phyloP scores from a whole-genome alignment of 2,888 invertebrate genomes.

The Serripes groenlandicus region DNA sequence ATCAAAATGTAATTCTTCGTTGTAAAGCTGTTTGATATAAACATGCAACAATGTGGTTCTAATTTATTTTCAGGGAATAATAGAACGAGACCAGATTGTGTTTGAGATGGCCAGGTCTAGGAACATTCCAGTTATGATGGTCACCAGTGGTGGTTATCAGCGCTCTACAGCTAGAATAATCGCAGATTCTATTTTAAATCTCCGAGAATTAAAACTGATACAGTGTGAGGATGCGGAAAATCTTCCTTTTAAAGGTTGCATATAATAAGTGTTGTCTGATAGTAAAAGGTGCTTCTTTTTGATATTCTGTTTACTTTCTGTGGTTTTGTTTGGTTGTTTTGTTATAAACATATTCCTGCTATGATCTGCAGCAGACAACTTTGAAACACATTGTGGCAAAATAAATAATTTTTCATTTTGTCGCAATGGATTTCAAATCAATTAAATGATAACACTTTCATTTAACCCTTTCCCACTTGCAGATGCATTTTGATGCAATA shows the following conservation, averaged over 20 bases:
- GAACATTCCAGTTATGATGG: slow-evolving; percentile 93
- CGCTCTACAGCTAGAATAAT: slow-evolving; percentile 92
- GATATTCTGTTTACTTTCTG: too few relatives aligned
- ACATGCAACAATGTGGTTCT: too few relatives aligned
- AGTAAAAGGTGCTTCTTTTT: slow-evolving; percentile 40
- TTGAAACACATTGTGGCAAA: neutral
- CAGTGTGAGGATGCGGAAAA: slow-evolving; percentile 77
- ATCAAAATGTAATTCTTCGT: too few relatives aligned
- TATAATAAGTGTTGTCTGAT: slow-evolving; percentile 49
- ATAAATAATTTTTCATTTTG: too few relatives aligned
- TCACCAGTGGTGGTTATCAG: slow-evolving; percentile 95
- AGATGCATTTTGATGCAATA: too few relatives aligned
- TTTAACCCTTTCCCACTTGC: too few relatives aligned
- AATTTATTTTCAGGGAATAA: slow-evolving; percentile 93
- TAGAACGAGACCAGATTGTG: slow-evolving; percentile 93
- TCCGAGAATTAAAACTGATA: slow-evolving; percentile 88
- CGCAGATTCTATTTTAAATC: slow-evolving; percentile 94
- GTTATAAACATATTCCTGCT: neutral
- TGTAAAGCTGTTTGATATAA: too few relatives aligned
- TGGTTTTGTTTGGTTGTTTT: too few relatives aligned
- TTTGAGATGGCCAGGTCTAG: slow-evolving; percentile 90
- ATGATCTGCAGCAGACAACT: neutral
- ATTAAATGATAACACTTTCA: too few relatives aligned
- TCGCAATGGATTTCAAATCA: too few relatives aligned
- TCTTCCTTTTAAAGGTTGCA: slow-evolving; percentile 50